Evolutionary conservation across 2,888 invertebrate genomes (phyloP), one percentile per base, ranked within the genome.

Genomic region (Drosophila imparisetae): DNA sequence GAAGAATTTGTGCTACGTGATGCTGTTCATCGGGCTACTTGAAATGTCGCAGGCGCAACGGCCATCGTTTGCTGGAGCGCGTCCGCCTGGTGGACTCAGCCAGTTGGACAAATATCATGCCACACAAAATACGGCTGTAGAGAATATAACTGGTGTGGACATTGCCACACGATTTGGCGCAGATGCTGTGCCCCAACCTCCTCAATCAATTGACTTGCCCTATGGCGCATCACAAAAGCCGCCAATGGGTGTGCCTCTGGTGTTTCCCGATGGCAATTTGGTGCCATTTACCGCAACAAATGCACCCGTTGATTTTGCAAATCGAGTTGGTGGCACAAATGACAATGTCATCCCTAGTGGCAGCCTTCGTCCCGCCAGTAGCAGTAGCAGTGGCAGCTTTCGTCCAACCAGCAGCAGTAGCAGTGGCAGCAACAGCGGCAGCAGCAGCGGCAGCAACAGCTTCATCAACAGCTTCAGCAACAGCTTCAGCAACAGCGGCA

Each of bases 31-130:
- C 13, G 64, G 59, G 21, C 32, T 82, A 2, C n/a, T 80, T 21
- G 75, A 76, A 27, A 21, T 64, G 36, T 40, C 63, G 32, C 52
- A 36, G 62, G 89, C 86, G 11, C 96, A 96, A 91, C 94, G 96
- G 30, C 95, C 96, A 0, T 94, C 94, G 55, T 96, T 95, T 87
- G 96, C 96, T 6, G 95, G 95, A 11, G 85, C 92, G 1, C 92
- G 93, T 10, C 94, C 95, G 0, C 93, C 95, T 0, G 94, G 94
- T 27, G 95, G 95, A n/a, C 83, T 90, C 21, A 90, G 66, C 49
- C 94, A 94, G 74, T 96, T 95, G 65, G 94, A 93, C 54, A 92
- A 94, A 40, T 94, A 94, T 58, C 90, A 82, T 32, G 83, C 79
- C 3, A 79, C 83, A 13, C 75, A 76, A 18, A 81, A 86, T 38